Base-by-base conservation (phyloP, 2,888 invertebrate genomes). In the Drosophila nr. perissopoda region DNA sequence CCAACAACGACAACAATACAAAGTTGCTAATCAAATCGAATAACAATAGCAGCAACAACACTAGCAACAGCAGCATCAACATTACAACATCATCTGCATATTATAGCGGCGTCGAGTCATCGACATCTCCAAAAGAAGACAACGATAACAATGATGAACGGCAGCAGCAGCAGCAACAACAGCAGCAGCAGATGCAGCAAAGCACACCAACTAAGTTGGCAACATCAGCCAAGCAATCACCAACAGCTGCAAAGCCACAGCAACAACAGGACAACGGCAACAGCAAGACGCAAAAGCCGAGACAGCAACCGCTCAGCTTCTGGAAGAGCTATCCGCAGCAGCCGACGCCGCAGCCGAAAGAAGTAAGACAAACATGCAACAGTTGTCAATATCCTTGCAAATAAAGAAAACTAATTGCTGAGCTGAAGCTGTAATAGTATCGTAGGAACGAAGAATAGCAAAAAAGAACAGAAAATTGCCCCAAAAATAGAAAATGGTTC, bases 241-340 rank as follows among this genome's bases (percentile, higher is more conserved):
- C 40, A 42, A 27, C 58, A 61, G 6, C 36, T n/a, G 25, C 56
- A 61, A 46, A 42, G 49, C 11, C 38, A 18, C 31, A 51, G 27
- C 29, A 21, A 27, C 31, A 36, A 62, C 63, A 54, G 36, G 56
- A 21, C 21, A 33, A 18, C 60, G 21, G 27, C 48, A 2, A 46
- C 56, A 60, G 46, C 81, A 77, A 77, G 33, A 11, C 33, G n/a
- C 79, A 79, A 68, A 65, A 56, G 29, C 25, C 67, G 4, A 68
- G 82, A 10, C 84, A 84, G 57, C 87, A 89, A 42, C 82, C 88
- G 3, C 42, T 87, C 1, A 72, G 74, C 46, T 89, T 89, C 51
- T 85, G 85, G 91, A 89, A 85, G 58, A 87, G 84, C 63, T 83
- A 83, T 40, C 78, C 77, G 18, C 87, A 88, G 38, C 83, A 82